Conservation (phyloP, 2,888 invertebrate species). For the Luperina nickerlii region DNA sequence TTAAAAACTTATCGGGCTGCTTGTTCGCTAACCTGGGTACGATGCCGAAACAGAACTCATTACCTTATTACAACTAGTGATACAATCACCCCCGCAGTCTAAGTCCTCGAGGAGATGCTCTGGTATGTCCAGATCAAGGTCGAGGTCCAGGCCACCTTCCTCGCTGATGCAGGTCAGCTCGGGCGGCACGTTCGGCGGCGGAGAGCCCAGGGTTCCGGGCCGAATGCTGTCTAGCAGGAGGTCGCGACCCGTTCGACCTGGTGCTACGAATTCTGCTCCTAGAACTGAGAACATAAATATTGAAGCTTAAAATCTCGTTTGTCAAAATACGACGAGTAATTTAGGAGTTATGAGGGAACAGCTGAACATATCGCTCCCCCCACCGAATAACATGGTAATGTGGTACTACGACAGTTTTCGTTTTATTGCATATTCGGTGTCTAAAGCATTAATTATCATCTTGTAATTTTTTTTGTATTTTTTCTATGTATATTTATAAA, state of each 20-base stretch:
- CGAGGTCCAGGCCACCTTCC: slow-evolving; percentile 95
- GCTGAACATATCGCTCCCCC: no score
- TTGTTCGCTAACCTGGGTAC: background rate
- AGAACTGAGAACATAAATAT: slow-evolving; percentile 75
- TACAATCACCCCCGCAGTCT: slow-evolving; percentile 95
- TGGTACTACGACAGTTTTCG: no score
- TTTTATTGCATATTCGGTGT: no score
- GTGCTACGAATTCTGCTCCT: slow-evolving; percentile 87
- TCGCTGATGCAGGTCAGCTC: slow-evolving; percentile 96
- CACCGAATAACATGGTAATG: no score
- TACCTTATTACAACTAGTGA: slow-evolving; percentile 95
- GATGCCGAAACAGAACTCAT: background rate
- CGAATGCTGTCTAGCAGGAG: slow-evolving; percentile 85
- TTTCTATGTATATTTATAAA: no score
- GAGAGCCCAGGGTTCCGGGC: slow-evolving; percentile 85
- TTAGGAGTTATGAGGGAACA: background rate
- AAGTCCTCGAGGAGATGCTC: slow-evolving; percentile 94
- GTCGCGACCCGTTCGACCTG: slow-evolving; percentile 85
- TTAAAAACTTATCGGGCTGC: background rate
- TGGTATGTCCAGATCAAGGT: slow-evolving; percentile 91
- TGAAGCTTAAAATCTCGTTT: background rate
- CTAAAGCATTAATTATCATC: no score
- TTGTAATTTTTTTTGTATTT: no score
- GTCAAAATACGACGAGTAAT: background rate
- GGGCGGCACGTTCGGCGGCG: slow-evolving; percentile 90